Percentiles rank a stretch among this genome's conserved stretches.
Evolutionary conservation across 1,140 invertebrate species (phyloP).

Genomic region (Tachypleus tridentatus): DNA sequence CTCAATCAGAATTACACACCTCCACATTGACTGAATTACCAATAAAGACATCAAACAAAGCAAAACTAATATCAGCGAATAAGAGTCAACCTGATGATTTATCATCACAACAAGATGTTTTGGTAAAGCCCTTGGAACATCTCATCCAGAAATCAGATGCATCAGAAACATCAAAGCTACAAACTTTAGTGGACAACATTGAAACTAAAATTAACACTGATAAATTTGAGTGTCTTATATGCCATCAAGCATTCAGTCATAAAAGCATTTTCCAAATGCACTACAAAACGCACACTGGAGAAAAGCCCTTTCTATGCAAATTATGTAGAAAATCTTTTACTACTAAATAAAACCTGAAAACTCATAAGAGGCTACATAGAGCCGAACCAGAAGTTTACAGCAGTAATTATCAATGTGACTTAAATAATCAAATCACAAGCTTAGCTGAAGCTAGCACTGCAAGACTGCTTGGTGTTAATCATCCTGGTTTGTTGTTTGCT

Average conservation of each 20-base stretch:
- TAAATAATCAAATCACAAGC: too few species aligned
- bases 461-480: too few species aligned
- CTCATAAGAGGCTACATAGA: slow-evolving; percentile 97
- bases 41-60: too few species aligned
- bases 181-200: slow-evolving; percentile 91
- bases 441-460: too few species aligned
- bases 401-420: too few species aligned
- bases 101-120: too few species aligned
- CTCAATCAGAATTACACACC: too few species aligned
- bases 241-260: slow-evolving; percentile 90
- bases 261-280: slow-evolving; percentile 99
- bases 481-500: too few species aligned
- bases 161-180: slow-evolving; percentile 76
- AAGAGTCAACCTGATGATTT: too few species aligned
- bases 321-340: slow-evolving; percentile 95
- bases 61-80: too few species aligned
- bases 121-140: slow-evolving; percentile 66
- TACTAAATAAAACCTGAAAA: slow-evolving; percentile 96
- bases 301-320: slow-evolving; percentile 90
- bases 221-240: slow-evolving; percentile 63
- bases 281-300: slow-evolving; percentile 89
- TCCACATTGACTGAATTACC: too few species aligned
- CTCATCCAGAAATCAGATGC: slow-evolving; percentile 92
- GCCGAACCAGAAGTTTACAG: slow-evolving; percentile 49
- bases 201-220: slow-evolving; percentile 37